Evolutionary conservation across 2,797 vertebrate species (phyloP).

Genomic region (Myoxocephalus aenaeus): DNA sequence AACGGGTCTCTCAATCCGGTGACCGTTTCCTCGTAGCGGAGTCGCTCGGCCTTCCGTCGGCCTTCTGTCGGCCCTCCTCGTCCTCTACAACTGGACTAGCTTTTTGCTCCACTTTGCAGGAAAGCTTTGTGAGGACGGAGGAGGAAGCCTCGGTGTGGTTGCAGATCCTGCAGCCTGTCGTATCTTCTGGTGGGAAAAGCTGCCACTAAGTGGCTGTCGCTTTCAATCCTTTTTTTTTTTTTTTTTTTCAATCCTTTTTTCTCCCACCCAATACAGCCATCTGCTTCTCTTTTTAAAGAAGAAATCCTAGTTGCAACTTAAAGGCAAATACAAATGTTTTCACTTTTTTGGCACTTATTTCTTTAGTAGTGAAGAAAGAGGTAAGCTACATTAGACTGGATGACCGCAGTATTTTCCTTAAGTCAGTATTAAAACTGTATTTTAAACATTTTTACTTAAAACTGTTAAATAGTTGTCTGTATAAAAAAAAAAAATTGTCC

Average conservation of each 20-base stretch:
- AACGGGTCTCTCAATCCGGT: slow-evolving; percentile 93
- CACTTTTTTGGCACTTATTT: slow-evolving; percentile 42
- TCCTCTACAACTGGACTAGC: slow-evolving; percentile 70
- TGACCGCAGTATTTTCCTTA: slow-evolving; percentile 62
- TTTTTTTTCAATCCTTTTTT: slow-evolving; percentile 27
- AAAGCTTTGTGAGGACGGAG: slow-evolving; percentile 68
- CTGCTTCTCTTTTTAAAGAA: slow-evolving; percentile 81
- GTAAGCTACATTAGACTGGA: slow-evolving; percentile 37
- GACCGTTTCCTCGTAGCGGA: slow-evolving; percentile 94
- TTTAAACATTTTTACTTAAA: slow-evolving; percentile 78
- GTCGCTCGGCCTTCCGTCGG: slow-evolving; percentile 48
- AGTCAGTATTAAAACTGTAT: slow-evolving; percentile 84
- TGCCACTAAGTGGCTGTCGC: slow-evolving; percentile 77
- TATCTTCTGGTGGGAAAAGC: slow-evolving; percentile 73
- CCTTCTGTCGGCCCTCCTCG: slow-evolving; percentile 53
- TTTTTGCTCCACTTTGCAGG: slow-evolving; percentile 66
- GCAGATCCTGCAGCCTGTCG: slow-evolving; percentile 66
- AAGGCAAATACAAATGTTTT: slow-evolving; percentile 68
- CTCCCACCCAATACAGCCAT: slow-evolving; percentile 72
- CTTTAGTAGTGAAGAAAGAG: slow-evolving; percentile 36
- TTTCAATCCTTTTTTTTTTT: slow-evolving; percentile 57
- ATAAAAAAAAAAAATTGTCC: slow-evolving; percentile 46
- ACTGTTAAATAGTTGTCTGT: slow-evolving; percentile 70
- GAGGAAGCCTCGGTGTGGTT: slow-evolving; percentile 65
- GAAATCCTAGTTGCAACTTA: slow-evolving; percentile 70